Percentiles rank a stretch among this genome's conserved stretches.
Evolutionary conservation across 2,113 vertebrate species (phyloP).

Genomic region (Clarias batrachus): DNA sequence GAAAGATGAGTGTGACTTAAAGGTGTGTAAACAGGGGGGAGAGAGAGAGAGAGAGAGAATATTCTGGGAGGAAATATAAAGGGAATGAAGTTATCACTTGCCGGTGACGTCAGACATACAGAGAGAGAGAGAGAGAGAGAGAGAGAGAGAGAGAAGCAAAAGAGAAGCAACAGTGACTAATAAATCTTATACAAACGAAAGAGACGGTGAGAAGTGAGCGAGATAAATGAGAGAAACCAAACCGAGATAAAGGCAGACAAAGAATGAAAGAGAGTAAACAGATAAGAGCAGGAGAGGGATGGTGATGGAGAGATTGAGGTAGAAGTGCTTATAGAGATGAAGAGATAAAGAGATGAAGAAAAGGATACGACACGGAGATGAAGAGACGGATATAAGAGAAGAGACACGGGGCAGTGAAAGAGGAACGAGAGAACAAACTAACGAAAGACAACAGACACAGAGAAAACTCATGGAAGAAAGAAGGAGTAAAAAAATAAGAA

Average conservation of each 20-base stretch:
- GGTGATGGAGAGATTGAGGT: background rate
- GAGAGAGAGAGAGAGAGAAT: background rate
- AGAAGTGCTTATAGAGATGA: background rate
- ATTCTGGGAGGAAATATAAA: no score
- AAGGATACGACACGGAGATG: constrained; percentile 4
- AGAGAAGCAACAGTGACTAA: background rate
- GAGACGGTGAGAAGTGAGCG: background rate
- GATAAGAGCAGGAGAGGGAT: background rate
- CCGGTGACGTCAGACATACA: no score
- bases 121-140: background rate
- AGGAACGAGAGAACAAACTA: constrained; percentile 32
- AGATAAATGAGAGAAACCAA: background rate
- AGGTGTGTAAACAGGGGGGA: background rate
- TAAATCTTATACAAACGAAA: background rate
- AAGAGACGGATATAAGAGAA: background rate
- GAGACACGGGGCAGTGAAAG: constrained; percentile 3
- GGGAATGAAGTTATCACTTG: no score
- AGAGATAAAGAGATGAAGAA: background rate
- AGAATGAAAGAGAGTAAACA: constrained; percentile 9
- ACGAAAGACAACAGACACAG: constrained; percentile 46
- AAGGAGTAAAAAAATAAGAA: background rate
- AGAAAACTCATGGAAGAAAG: constrained; percentile 27
- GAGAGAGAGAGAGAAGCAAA: background rate
- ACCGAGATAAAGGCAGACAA: background rate
- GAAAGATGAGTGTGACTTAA: no score